These are phyloP conservation scores for Rhopalosiphum nymphaeae DNA, from an alignment of 2,888 invertebrate genomes.

Conservation along the genomic window DNA sequence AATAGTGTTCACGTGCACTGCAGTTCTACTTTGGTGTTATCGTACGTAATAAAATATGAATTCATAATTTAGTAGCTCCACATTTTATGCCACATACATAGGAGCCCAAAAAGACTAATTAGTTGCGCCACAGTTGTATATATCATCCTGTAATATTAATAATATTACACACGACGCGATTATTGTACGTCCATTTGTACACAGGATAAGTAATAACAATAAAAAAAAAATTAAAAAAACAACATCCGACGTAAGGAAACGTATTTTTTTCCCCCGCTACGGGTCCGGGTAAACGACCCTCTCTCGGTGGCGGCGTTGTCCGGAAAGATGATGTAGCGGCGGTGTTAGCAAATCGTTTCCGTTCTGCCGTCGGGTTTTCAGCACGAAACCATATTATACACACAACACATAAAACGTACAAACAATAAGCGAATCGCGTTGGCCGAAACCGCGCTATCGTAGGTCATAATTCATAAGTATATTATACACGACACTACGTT, in stretches of 20 bases:
- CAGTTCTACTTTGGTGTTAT: not conserved
- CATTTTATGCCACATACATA: not conserved
- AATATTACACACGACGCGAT: not conserved
- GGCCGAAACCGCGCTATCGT: not conserved
- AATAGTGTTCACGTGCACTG: not conserved
- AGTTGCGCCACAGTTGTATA: not conserved
- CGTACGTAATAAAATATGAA: not conserved
- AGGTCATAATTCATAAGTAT: not conserved
- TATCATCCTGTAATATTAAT: not conserved
- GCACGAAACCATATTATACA: not conserved
- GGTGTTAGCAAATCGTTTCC: not conserved
- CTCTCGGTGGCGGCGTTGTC: not conserved
- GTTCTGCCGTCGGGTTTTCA: conserved; percentile 2
- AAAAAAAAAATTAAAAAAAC: not conserved
- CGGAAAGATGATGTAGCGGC: conserved; percentile 7
- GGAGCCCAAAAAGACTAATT: not conserved
- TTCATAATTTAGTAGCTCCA: not conserved
- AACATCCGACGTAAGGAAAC: not conserved
- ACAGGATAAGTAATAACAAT: not conserved
- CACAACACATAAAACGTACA: not conserved
- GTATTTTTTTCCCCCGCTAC: not conserved
- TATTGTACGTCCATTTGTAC: not conserved
- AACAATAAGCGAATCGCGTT: not conserved
- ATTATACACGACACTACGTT: too few species aligned
- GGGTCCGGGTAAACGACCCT: conserved; percentile 16